Evolutionary conservation across 2,113 vertebrate genomes (phyloP), one percentile per base, ranked within the genome.

Genomic region (Oncorhynchus clarkii): DNA sequence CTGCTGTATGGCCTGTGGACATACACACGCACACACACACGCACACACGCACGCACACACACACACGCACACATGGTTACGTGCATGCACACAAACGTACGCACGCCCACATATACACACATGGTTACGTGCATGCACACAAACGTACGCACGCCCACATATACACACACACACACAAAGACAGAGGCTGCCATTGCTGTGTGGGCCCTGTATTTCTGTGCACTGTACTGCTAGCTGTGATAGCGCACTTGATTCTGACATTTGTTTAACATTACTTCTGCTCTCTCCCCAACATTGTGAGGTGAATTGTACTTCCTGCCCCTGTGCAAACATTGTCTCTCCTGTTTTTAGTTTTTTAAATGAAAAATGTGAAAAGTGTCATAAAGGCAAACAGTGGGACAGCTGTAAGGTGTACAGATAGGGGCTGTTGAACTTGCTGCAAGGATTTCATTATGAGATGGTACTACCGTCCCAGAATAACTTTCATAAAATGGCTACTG

Each of bases 201-300:
- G 59, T 60, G n/a, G 59, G 59, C 72, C 49, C 51, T 60, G 72
- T 59, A 48, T 69, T 75, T 59, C 67, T 84, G 26, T 48, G 65
- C 80, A 68, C 76, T 83, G 51, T 54, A 14, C 16, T 54, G 78
- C 84, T 73, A 68, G 81, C 74, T 76, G 82, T 84, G 87, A 80
- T 82, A 75, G 59, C 65, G 70, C 83, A 82, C 80, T 89, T 87
- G 80, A 89, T 85, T 77, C 78, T 89, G 88, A 88, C 87, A 91
- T 89, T 89, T 89, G 80, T 87, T 88, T 80, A 85, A 89, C 82
- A 81, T 82, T 79, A 82, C 73, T 77, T 80, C 71, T 62, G 75
- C 76, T 67, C 71, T 78, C 74, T 79, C 82, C 60, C 65, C 57
- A 71, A 83, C 82, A 68, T 3, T 14, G 59, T 60, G 77, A 81